A percentile compares a stretch with the other conserved stretches of the same genome.
phyloP scores from a whole-genome alignment of 2,113 vertebrate genomes.

The Psilopogon haemacephalus region DNA sequence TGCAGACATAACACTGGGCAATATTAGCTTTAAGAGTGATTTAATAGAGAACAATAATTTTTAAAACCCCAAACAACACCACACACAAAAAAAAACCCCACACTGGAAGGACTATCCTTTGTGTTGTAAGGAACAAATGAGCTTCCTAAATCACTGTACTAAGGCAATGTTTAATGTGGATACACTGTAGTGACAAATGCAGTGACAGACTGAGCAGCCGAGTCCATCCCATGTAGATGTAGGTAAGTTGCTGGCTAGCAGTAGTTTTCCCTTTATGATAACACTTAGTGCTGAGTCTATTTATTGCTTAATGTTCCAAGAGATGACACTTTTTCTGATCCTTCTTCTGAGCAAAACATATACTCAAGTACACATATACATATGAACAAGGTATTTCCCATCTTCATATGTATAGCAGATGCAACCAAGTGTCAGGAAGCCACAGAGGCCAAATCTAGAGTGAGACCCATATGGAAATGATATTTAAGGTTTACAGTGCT shows the following conservation, averaged over 20 bases:
- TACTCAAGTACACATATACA: background rate
- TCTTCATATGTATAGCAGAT: background rate
- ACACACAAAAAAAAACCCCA: background rate
- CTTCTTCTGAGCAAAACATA: background rate
- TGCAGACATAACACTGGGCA: background rate
- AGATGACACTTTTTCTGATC: background rate
- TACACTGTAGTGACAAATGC: background rate
- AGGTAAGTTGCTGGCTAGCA: background rate
- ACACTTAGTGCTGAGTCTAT: background rate
- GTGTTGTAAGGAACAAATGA: background rate
- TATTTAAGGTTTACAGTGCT: background rate
- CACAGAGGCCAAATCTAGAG: background rate
- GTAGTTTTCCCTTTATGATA: background rate
- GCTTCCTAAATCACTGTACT: background rate
- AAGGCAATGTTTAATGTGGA: background rate
- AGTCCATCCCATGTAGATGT: background rate
- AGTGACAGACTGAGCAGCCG: background rate
- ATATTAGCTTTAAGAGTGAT: background rate
- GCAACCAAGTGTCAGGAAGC: background rate
- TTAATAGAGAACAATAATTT: background rate
- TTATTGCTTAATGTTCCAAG: background rate
- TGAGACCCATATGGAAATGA: background rate
- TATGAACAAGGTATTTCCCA: background rate
- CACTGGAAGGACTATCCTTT: background rate
- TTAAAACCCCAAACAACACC: too few species aligned